phyloP scores from a whole-genome alignment of 2,113 vertebrate species.

The Rhabdomys dilectus region DNA sequence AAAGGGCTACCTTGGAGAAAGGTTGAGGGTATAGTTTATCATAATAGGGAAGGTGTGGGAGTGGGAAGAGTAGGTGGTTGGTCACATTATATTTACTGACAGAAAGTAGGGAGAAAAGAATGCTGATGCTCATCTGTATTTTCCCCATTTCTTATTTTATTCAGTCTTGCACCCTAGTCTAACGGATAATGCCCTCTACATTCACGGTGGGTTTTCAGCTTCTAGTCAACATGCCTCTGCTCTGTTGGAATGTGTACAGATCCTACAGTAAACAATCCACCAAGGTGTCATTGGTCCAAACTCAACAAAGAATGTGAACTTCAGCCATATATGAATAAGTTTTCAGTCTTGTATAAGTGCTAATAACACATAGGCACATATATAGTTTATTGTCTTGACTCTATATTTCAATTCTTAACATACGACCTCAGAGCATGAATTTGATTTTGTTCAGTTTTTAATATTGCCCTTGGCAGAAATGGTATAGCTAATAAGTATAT shows the following conservation, averaged over 20 bases:
- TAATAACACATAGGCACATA: background rate
- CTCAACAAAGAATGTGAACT: background rate
- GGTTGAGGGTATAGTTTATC: background rate
- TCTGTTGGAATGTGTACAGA: background rate
- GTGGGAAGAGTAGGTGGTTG: background rate
- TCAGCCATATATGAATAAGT: background rate
- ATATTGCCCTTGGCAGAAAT: background rate
- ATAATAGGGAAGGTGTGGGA: background rate
- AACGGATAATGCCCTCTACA: background rate
- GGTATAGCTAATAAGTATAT: background rate
- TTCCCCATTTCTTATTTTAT: background rate
- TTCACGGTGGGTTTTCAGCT: background rate
- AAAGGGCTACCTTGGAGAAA: background rate
- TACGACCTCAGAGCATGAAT: background rate
- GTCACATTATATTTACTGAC: background rate
- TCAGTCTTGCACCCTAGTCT: background rate
- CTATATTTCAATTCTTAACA: background rate
- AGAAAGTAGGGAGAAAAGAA: background rate
- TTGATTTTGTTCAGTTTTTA: background rate
- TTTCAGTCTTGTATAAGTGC: background rate
- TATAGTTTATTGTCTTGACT: background rate
- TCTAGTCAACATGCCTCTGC: background rate
- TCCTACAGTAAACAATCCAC: background rate
- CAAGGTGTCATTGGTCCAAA: background rate
- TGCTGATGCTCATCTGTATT: background rate